Conservation (phyloP, 2,113 vertebrate genomes). For the Ariopsis seemanni region DNA sequence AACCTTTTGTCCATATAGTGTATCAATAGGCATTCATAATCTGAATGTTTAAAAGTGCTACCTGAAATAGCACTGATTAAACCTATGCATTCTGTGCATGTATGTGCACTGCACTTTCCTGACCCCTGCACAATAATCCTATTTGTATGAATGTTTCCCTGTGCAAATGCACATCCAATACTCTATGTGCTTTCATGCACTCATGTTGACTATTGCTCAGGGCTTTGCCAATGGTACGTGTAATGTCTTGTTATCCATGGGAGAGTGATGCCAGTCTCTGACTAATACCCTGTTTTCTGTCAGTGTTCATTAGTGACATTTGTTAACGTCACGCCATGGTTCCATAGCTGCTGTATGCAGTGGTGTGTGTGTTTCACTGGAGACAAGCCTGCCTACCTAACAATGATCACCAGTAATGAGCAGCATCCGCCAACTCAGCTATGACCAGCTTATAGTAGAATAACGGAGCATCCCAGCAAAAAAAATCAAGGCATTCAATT, state of each 20-base stretch:
- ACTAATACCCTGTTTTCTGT: conserved; percentile 51
- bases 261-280: conserved; percentile 22
- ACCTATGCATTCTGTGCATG: neutral
- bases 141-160: neutral
- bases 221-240: conserved; percentile 20
- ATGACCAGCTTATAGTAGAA: conserved; percentile 26
- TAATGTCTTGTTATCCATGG: conserved; percentile 13
- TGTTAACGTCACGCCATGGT: conserved; percentile 44
- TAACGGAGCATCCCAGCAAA: conserved; percentile 29
- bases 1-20: neutral
- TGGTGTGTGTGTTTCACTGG: conserved; percentile 35
- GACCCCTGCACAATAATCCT: neutral
- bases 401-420: conserved; percentile 47
- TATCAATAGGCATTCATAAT: neutral
- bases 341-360: conserved; percentile 26
- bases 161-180: conserved; percentile 22
- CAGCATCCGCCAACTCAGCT: conserved; percentile 43
- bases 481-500: conserved; percentile 31
- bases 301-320: conserved; percentile 51
- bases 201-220: conserved; percentile 5
- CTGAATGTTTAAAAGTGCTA: neutral
- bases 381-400: conserved; percentile 41
- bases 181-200: conserved; percentile 30
- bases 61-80: neutral
- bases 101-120: neutral